A percentile compares a stretch with the other conserved stretches of the same genome.
Evolutionary conservation across 2,888 invertebrate species (phyloP).

Genomic region (Salpingus planirostris): DNA sequence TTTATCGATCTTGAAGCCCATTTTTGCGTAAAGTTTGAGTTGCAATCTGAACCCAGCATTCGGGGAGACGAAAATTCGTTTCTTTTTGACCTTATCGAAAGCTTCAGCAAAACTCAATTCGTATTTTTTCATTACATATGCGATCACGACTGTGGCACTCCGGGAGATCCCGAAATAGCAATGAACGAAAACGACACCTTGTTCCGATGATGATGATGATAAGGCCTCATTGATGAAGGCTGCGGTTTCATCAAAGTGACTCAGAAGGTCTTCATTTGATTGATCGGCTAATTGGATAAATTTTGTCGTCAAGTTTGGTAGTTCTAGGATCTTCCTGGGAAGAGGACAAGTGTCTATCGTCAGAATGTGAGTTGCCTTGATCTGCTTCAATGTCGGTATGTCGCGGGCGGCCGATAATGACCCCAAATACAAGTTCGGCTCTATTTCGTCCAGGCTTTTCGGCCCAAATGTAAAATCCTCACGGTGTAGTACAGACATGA

Average conservation of each 20-base stretch:
- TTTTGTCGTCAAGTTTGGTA: constrained; percentile 58
- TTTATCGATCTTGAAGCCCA: constrained; percentile 63
- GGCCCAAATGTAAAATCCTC: constrained; percentile 33
- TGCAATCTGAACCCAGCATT: constrained; percentile 76
- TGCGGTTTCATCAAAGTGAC: constrained; percentile 67
- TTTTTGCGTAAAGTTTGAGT: constrained; percentile 66
- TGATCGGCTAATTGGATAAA: constrained; percentile 77
- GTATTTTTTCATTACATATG: constrained; percentile 81
- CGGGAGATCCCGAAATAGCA: constrained; percentile 89
- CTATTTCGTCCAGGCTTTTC: constrained; percentile 48
- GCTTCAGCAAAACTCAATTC: constrained; percentile 64
- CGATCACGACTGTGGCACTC: constrained; percentile 79
- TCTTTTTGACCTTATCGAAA: constrained; percentile 57
- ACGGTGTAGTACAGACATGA: constrained; percentile 8
- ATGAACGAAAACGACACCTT: constrained; percentile 74
- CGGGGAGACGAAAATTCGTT: constrained; percentile 64
- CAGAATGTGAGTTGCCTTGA: constrained; percentile 66
- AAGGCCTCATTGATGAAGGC: constrained; percentile 66
- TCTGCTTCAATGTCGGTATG: constrained; percentile 53
- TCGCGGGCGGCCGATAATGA: constrained; percentile 75
- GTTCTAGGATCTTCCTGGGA: constrained; percentile 61
- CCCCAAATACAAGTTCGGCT: constrained; percentile 53
- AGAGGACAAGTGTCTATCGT: constrained; percentile 80
- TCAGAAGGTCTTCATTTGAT: constrained; percentile 75
- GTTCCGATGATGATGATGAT: too few relatives aligned